A percentile compares a stretch with the other conserved stretches of the same genome.
Conservation (phyloP, 2,888 invertebrate genomes). For the Gymnocheta viridis region DNA sequence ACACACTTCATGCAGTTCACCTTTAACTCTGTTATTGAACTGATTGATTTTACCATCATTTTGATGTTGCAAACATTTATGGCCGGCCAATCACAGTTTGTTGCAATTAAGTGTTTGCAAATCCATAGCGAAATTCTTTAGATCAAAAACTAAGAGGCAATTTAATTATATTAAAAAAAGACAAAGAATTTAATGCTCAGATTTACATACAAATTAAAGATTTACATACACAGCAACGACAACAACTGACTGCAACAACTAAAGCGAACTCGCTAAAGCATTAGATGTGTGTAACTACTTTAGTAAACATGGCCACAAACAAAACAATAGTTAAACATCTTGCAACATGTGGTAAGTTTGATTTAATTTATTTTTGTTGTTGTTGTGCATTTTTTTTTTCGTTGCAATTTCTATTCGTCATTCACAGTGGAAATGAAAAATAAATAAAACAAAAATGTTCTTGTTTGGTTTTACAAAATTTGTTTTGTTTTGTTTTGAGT, state of each 20-base stretch:
- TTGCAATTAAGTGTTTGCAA: slow-evolving; percentile 32
- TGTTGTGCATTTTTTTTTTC: background rate
- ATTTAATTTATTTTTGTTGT: slow-evolving; percentile 50
- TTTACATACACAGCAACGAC: slow-evolving; percentile 27
- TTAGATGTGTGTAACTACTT: background rate
- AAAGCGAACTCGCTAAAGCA: slow-evolving; percentile 2
- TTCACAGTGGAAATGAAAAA: slow-evolving; percentile 38
- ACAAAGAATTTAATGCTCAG: slow-evolving; percentile 11
- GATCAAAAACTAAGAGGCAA: background rate
- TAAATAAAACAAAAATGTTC: slow-evolving; percentile 40
- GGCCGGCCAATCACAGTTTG: background rate
- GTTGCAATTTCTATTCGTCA: slow-evolving; percentile 30
- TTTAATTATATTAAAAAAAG: slow-evolving; percentile 37
- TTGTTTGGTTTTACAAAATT: slow-evolving; percentile 61
- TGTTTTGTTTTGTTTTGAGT: slow-evolving; percentile 40
- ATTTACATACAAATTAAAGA: slow-evolving; percentile 41
- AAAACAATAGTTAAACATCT: slow-evolving; percentile 40
- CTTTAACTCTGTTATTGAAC: slow-evolving; percentile 31
- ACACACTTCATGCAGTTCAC: slow-evolving; percentile 26
- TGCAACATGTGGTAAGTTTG: slow-evolving; percentile 64
- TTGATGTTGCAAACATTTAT: slow-evolving; percentile 1
- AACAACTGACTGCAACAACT: slow-evolving; percentile 34
- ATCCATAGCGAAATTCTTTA: slow-evolving; percentile 28
- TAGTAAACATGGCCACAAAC: slow-evolving; percentile 56
- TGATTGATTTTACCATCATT: slow-evolving; percentile 10